Evolutionary conservation across 2,888 invertebrate species (phyloP).

Genomic region (Lepidocyrtoides sp.): DNA sequence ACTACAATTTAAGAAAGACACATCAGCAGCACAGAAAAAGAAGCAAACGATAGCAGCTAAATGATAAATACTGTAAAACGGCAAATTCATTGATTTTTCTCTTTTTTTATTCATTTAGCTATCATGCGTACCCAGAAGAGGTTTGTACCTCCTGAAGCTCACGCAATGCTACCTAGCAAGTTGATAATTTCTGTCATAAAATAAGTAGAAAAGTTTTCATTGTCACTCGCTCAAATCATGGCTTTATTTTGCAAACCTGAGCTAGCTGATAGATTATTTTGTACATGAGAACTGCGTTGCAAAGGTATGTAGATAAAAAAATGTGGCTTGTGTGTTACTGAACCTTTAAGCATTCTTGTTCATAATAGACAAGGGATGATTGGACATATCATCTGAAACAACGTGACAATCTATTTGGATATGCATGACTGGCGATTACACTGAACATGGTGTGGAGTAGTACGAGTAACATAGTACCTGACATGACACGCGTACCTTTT

Average conservation of each 20-base stretch:
- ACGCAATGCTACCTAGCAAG: constrained; percentile 28
- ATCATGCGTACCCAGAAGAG: constrained; percentile 42
- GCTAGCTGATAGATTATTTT: not conserved
- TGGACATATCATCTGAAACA: constrained; percentile 1
- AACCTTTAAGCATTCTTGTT: not conserved
- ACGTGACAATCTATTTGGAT: constrained; percentile 44
- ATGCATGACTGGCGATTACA: constrained; percentile 23
- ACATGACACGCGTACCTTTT: not conserved
- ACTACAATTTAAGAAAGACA: not conserved
- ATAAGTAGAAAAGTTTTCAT: not conserved
- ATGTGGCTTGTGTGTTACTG: not conserved
- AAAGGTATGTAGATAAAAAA: not conserved
- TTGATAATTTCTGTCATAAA: constrained; percentile 8
- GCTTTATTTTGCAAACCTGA: not conserved
- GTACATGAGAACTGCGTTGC: not conserved
- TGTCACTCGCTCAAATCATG: not conserved
- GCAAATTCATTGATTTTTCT: constrained; percentile 26
- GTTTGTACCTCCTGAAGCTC: constrained; percentile 28
- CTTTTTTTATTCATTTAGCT: constrained; percentile 20
- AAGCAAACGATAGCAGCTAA: not conserved
- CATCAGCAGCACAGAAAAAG: not conserved
- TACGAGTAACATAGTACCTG: not conserved
- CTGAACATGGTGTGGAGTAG: not conserved
- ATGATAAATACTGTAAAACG: constrained; percentile 41
- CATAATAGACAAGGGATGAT: not conserved